phyloP scores from a whole-genome alignment of 2,113 vertebrate genomes.

The Bothrops jararaca region DNA sequence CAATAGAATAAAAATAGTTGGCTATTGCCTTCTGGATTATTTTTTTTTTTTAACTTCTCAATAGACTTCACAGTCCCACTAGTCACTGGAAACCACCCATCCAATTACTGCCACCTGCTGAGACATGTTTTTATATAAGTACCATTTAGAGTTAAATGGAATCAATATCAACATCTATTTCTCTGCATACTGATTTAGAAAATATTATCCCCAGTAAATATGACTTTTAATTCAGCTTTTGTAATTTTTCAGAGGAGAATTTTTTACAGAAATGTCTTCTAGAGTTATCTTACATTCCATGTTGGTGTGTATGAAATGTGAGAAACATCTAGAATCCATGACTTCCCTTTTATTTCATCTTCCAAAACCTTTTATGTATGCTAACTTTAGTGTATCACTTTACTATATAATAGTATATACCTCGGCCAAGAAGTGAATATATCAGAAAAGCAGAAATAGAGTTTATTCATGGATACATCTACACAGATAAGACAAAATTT shows the following conservation, averaged over 20 bases:
- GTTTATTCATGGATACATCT: neutral
- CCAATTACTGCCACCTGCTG: neutral
- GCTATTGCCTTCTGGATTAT: neutral
- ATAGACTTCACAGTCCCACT: neutral
- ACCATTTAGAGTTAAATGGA: neutral
- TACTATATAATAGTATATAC: neutral
- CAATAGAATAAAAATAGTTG: neutral
- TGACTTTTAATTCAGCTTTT: neutral
- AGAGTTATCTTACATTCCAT: neutral
- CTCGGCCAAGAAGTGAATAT: neutral
- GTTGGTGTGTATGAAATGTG: neutral
- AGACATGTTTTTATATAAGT: neutral
- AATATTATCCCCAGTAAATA: neutral
- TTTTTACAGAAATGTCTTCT: neutral
- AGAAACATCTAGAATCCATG: neutral
- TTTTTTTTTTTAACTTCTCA: neutral
- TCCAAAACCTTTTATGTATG: neutral
- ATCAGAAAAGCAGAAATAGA: neutral
- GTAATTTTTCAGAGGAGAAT: neutral
- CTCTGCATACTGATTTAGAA: neutral
- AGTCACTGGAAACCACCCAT: neutral
- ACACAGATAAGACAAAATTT: neutral
- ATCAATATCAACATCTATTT: neutral
- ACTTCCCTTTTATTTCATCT: neutral
- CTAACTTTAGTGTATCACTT: neutral